phyloP scores from a whole-genome alignment of 2,888 invertebrate genomes.

The Carterocephalus palaemon region DNA sequence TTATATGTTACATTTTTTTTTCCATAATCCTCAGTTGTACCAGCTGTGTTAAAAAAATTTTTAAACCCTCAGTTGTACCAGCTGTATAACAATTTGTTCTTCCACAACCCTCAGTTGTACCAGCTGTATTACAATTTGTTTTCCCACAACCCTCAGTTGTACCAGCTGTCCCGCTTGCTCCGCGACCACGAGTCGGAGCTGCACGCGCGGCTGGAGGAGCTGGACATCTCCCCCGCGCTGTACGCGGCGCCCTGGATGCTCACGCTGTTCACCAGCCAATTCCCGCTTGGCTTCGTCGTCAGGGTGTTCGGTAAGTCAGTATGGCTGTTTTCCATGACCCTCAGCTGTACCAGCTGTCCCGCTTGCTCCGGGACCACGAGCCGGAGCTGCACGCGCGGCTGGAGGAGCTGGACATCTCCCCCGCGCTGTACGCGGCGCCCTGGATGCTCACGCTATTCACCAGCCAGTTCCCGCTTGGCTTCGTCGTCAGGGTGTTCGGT shows the following conservation, averaged over 20 bases:
- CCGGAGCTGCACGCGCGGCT: slow-evolving; percentile 93
- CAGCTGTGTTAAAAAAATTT: too few relatives aligned
- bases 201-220: slow-evolving; percentile 90
- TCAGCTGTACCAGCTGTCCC: slow-evolving; percentile 95
- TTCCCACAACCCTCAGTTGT: too few relatives aligned
- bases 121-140: too few relatives aligned
- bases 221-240: slow-evolving; percentile 95
- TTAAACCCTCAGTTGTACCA: too few relatives aligned
- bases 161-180: slow-evolving; percentile 94
- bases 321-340: too few relatives aligned
- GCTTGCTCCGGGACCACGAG: slow-evolving; percentile 92
- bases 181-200: slow-evolving; percentile 92
- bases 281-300: slow-evolving; percentile 96
- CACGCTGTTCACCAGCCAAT: slow-evolving; percentile 97
- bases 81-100: too few relatives aligned
- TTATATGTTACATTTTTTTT: too few relatives aligned
- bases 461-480: slow-evolving; percentile 97
- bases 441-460: slow-evolving; percentile 98
- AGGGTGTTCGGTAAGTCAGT: slow-evolving; percentile 89
- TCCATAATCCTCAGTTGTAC: too few relatives aligned
- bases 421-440: slow-evolving; percentile 96
- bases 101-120: too few relatives aligned
- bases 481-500: slow-evolving; percentile 96
- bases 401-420: slow-evolving; percentile 92
- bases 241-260: slow-evolving; percentile 99